Conservation (phyloP, 2,113 vertebrate genomes). For the Anhinga anhinga region DNA sequence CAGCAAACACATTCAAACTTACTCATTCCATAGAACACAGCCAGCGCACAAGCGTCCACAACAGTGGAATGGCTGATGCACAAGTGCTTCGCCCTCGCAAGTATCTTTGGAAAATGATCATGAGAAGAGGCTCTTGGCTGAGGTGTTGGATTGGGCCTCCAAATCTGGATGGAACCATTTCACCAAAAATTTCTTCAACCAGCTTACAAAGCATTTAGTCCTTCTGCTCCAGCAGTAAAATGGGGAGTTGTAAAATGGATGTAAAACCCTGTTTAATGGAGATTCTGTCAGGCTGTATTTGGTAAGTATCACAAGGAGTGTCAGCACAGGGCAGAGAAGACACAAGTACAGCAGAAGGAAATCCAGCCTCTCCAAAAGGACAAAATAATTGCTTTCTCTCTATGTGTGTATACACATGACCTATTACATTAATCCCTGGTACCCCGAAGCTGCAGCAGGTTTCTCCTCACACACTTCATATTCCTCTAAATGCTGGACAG, state of each 20-base stretch:
- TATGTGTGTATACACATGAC: not conserved
- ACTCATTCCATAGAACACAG: not conserved
- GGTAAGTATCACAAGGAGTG: not conserved
- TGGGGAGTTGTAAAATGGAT: not conserved
- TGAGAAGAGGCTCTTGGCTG: not conserved
- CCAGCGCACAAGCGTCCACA: not conserved
- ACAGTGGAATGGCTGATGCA: not conserved
- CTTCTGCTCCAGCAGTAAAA: not conserved
- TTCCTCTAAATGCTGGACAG: not conserved
- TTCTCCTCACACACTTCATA: not conserved
- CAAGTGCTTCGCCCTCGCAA: not conserved
- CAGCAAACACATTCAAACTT: not conserved
- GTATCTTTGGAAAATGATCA: not conserved
- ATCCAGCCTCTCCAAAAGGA: not conserved
- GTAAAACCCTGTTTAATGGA: not conserved
- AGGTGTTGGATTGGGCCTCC: not conserved
- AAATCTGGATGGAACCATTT: not conserved
- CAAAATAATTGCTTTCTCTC: not conserved
- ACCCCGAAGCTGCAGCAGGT: not conserved
- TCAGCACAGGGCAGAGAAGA: not conserved
- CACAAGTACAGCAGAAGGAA: not conserved
- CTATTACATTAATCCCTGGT: not conserved
- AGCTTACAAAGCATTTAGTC: not conserved
- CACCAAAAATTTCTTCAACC: not conserved
- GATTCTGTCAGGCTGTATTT: not conserved